phyloP scores from a whole-genome alignment of 2,888 invertebrate species.

The Pseudococcus longispinus region DNA sequence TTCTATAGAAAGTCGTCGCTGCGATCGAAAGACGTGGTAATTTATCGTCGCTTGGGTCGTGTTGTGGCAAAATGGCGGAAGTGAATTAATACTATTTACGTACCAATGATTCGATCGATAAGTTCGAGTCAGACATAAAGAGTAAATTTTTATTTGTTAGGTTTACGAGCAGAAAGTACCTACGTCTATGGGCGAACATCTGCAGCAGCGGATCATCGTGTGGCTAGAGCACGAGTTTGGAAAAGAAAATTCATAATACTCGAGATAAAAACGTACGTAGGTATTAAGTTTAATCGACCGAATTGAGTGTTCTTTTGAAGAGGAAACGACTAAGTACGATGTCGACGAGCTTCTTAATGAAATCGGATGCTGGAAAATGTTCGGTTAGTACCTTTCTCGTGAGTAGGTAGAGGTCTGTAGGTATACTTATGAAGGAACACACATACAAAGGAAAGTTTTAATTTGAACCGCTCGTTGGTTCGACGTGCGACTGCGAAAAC shows the following conservation, averaged over 20 bases:
- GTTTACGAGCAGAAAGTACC: neutral
- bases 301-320: neutral
- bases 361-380: conserved; percentile 29
- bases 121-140: neutral
- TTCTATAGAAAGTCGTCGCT: neutral
- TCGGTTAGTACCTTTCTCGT: neutral
- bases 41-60: neutral
- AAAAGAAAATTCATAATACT: conserved; percentile 1
- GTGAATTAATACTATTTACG: conserved; percentile 30
- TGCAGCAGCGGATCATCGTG: neutral
- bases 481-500: neutral
- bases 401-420: neutral
- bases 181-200: no score
- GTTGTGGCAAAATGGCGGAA: conserved; percentile 9
- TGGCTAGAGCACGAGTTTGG: neutral
- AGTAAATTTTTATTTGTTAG: neutral
- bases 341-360: conserved; percentile 13
- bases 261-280: neutral
- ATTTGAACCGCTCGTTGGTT: neutral
- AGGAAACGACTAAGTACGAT: neutral
- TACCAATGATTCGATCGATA: conserved; percentile 22
- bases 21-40: neutral
- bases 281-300: neutral
- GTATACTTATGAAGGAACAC: neutral
- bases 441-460: neutral